These are phyloP conservation scores for Neuroterus valhalla DNA, from an alignment of 1,140 invertebrate genomes.

Conservation along the genomic window DNA sequence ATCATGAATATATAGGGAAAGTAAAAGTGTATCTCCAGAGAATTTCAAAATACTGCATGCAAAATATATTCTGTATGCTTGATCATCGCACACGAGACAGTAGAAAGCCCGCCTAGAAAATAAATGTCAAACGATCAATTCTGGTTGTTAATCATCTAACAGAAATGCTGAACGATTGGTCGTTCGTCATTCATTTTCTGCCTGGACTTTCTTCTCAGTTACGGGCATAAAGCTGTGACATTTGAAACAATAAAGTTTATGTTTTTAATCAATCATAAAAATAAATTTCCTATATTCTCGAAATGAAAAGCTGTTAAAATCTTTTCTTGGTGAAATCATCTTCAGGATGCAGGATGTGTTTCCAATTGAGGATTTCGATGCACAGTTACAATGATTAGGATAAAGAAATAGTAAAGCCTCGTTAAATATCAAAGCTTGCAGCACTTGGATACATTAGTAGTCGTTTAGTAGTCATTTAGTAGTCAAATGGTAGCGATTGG, in stretches of 20 bases:
- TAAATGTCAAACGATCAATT: constrained; percentile 30
- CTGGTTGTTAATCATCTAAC: constrained; percentile 15
- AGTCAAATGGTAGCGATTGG: constrained; percentile 44
- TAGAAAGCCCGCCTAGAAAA: constrained; percentile 23
- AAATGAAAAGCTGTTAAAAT: too few relatives aligned
- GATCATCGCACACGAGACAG: constrained; percentile 3
- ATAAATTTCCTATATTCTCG: not conserved
- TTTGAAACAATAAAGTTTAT: not conserved
- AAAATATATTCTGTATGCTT: constrained; percentile 11
- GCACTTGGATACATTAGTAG: too few relatives aligned
- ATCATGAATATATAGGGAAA: constrained; percentile 1
- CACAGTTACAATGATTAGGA: too few relatives aligned
- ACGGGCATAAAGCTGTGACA: not conserved
- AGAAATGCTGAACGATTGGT: constrained; percentile 22
- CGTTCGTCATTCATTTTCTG: constrained; percentile 19
- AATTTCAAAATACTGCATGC: constrained; percentile 28
- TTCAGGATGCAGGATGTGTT: too few relatives aligned
- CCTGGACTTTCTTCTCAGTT: not conserved
- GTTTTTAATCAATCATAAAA: not conserved
- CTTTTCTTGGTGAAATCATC: too few relatives aligned
- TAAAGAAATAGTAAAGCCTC: too few relatives aligned
- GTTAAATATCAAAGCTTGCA: too few relatives aligned
- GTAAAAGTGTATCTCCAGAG: constrained; percentile 28
- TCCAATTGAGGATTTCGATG: too few relatives aligned
- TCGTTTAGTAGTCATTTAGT: constrained; percentile 7